A percentile compares a stretch with the other conserved stretches of the same genome.
These are phyloP conservation scores for Pseudomyrmex dendroicus DNA, from an alignment of 1,140 invertebrate species.

Conservation along the genomic window DNA sequence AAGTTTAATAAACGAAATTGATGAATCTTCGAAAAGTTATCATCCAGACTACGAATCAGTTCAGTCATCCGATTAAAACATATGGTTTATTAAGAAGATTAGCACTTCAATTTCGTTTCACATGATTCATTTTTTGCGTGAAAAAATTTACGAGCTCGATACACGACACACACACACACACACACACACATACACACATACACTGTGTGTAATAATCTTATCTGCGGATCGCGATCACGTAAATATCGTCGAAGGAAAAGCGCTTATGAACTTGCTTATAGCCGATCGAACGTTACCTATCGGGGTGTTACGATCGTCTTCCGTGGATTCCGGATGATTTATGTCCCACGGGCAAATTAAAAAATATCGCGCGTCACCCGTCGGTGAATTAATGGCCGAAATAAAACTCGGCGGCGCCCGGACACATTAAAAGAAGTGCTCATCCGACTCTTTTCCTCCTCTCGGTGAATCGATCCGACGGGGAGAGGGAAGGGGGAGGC, in stretches of 20 bases:
- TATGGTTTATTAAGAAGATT: neutral
- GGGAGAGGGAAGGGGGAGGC: neutral
- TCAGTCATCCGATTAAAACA: neutral
- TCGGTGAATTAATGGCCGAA: slow-evolving; percentile 1
- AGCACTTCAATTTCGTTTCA: neutral
- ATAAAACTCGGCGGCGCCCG: slow-evolving; percentile 20
- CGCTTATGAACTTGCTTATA: slow-evolving; percentile 7
- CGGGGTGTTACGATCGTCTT: slow-evolving; percentile 6
- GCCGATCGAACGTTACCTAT: neutral
- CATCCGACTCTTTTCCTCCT: neutral
- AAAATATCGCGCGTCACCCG: slow-evolving; percentile 17
- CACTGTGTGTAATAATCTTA: neutral
- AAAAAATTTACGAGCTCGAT: slow-evolving; percentile 10
- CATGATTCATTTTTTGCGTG: slow-evolving; percentile 11
- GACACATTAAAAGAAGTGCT: neutral
- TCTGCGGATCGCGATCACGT: neutral
- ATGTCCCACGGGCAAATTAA: slow-evolving; percentile 14
- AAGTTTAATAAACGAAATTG: slow-evolving; percentile 2
- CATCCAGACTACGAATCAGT: neutral
- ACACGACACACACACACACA: neutral
- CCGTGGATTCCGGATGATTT: slow-evolving; percentile 23
- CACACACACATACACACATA: no score
- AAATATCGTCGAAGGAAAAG: slow-evolving; percentile 30
- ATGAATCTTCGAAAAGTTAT: no score
- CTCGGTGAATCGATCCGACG: slow-evolving; percentile 11